Evolutionary conservation across 1,140 invertebrate genomes (phyloP).

Genomic region (Aphelinus atriplicis): DNA sequence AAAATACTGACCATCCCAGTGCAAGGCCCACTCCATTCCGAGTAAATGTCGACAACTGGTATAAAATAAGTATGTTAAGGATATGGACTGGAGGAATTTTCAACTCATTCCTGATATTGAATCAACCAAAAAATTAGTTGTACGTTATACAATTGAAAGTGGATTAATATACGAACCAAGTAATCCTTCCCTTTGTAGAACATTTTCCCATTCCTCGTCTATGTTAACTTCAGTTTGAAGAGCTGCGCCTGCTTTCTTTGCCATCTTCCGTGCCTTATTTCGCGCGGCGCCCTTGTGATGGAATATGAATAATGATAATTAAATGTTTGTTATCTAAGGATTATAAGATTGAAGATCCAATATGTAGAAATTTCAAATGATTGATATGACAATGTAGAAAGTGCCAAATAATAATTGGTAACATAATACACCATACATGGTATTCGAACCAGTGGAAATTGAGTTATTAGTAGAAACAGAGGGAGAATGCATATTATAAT

Average conservation of each 20-base stretch:
- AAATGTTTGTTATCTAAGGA: too few relatives aligned
- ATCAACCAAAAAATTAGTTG: constrained; percentile 19
- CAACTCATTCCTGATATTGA: constrained; percentile 22
- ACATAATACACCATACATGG: too few relatives aligned
- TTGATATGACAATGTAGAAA: too few relatives aligned
- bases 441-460: too few relatives aligned
- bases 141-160: background rate
- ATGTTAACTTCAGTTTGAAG: constrained; percentile 82
- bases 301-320: background rate
- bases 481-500: too few relatives aligned
- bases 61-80: constrained; percentile 38
- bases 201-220: constrained; percentile 89
- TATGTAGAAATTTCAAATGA: too few relatives aligned
- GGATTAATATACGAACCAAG: constrained; percentile 69
- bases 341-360: too few relatives aligned
- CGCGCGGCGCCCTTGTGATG: constrained; percentile 50
- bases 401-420: too few relatives aligned
- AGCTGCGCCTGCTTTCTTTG: constrained; percentile 80
- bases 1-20: constrained; percentile 86
- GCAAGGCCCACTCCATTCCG: constrained; percentile 94
- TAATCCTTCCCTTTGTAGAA: constrained; percentile 80
- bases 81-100: constrained; percentile 31
- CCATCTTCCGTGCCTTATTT: constrained; percentile 57
- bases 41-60: constrained; percentile 88
- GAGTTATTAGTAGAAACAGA: too few relatives aligned